Percentiles rank a stretch among this genome's conserved stretches.
Evolutionary conservation across 2,113 vertebrate species (phyloP).

Genomic region (Fulmarus glacialis): DNA sequence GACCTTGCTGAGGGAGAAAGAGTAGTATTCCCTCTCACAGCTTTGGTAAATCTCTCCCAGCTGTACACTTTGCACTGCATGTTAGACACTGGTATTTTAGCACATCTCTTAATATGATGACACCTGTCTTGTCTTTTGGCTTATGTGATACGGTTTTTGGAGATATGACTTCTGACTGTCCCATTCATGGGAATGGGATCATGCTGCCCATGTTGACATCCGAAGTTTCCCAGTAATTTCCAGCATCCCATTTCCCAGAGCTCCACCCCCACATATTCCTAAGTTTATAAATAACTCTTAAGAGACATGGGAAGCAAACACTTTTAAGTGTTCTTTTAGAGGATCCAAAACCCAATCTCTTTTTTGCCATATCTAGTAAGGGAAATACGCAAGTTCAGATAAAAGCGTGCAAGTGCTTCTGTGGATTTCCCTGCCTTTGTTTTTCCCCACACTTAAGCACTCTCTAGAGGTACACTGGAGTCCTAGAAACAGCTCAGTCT

Average conservation of each 20-base stretch:
- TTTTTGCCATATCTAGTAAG: not conserved
- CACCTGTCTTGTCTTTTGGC: not conserved
- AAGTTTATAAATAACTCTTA: slow-evolving; percentile 12
- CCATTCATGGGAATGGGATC: slow-evolving; percentile 31
- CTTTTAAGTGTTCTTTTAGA: not conserved
- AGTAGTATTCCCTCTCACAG: not conserved
- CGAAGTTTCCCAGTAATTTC: not conserved
- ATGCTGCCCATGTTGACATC: not conserved
- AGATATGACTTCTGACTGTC: not conserved
- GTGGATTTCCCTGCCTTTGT: slow-evolving; percentile 22
- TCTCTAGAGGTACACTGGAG: not conserved
- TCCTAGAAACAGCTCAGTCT: slow-evolving; percentile 8
- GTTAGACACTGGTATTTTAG: not conserved
- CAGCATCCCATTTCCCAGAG: not conserved
- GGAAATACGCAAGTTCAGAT: not conserved
- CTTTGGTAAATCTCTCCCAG: not conserved
- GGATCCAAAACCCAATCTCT: not conserved
- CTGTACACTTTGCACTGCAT: not conserved
- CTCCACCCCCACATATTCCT: not conserved
- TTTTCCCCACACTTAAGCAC: not conserved
- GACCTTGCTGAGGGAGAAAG: not conserved
- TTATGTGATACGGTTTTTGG: not conserved
- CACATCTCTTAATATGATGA: not conserved
- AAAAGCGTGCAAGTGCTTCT: not conserved
- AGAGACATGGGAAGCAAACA: not conserved